phyloP scores from a whole-genome alignment of 2,113 vertebrate species.

The Ursus arctos region DNA sequence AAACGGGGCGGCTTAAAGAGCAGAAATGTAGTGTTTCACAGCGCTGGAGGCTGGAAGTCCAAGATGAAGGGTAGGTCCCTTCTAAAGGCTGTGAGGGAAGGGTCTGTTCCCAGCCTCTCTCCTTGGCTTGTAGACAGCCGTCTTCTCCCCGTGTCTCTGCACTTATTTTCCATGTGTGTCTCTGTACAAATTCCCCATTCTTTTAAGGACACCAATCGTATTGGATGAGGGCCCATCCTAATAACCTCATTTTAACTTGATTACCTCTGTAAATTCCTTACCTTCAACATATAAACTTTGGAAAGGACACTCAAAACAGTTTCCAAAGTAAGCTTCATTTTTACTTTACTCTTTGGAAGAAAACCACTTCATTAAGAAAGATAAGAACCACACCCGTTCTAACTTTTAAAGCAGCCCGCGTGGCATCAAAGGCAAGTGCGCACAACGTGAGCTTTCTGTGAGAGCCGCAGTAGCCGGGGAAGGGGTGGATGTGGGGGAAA shows the following conservation, averaged over 20 bases:
- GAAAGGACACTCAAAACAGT: not conserved
- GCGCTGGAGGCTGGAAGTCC: not conserved
- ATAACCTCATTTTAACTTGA: not conserved
- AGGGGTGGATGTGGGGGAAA: not conserved
- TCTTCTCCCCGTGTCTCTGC: not conserved
- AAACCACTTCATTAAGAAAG: conserved; percentile 41
- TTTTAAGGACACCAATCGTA: not conserved
- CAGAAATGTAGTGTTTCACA: not conserved
- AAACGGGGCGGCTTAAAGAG: not conserved
- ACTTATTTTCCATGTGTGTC: not conserved
- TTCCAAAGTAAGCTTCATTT: conserved; percentile 17
- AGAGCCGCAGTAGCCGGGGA: not conserved
- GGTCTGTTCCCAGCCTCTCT: not conserved
- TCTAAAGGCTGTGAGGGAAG: not conserved
- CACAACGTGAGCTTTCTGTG: not conserved
- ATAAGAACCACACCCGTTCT: not conserved
- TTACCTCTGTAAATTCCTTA: not conserved
- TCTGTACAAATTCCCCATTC: not conserved
- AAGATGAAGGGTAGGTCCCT: not conserved
- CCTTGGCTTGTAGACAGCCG: not conserved
- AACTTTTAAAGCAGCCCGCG: not conserved
- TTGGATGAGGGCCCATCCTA: not conserved
- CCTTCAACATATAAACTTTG: not conserved
- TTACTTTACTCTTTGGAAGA: conserved; percentile 12
- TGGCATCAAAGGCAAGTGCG: not conserved